These are phyloP conservation scores for Sebastes schlegelii DNA, from an alignment of 2,113 vertebrate genomes.

Conservation along the genomic window DNA sequence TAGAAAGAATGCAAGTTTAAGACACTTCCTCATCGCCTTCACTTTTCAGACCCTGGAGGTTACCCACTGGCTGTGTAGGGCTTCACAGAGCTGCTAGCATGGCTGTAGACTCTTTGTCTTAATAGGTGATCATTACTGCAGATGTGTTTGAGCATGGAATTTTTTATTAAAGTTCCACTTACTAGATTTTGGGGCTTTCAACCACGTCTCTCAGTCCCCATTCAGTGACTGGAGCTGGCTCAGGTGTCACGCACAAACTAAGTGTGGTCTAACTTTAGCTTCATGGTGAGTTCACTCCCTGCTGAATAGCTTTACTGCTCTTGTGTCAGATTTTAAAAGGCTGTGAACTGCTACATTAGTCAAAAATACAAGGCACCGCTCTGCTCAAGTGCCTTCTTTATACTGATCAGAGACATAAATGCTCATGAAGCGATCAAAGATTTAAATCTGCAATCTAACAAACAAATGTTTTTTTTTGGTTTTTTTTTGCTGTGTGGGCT, in stretches of 20 bases:
- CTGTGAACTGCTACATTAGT: slow-evolving; percentile 4
- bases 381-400: slow-evolving; percentile 5
- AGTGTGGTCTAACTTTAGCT: not conserved
- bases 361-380: not conserved
- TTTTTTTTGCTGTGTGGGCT: slow-evolving; percentile 5
- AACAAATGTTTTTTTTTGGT: slow-evolving; percentile 30
- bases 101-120: not conserved
- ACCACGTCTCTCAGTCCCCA: not conserved
- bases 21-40: too few species aligned
- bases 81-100: not conserved
- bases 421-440: slow-evolving; percentile 18
- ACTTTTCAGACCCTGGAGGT: too few species aligned
- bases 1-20: too few species aligned
- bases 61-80: not conserved
- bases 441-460: slow-evolving; percentile 21
- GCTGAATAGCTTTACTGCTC: not conserved
- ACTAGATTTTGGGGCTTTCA: not conserved
- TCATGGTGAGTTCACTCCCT: not conserved
- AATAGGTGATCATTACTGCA: not conserved
- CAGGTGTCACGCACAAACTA: not conserved
- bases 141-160: not conserved
- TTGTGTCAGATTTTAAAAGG: slow-evolving; percentile 2
- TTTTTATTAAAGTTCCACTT: not conserved
- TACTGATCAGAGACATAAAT: slow-evolving; percentile 9
- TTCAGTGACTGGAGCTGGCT: not conserved